Evolutionary conservation across 2,797 vertebrate species (phyloP), one percentile per base, ranked within the genome.

Genomic region (Choloepus didactylus): DNA sequence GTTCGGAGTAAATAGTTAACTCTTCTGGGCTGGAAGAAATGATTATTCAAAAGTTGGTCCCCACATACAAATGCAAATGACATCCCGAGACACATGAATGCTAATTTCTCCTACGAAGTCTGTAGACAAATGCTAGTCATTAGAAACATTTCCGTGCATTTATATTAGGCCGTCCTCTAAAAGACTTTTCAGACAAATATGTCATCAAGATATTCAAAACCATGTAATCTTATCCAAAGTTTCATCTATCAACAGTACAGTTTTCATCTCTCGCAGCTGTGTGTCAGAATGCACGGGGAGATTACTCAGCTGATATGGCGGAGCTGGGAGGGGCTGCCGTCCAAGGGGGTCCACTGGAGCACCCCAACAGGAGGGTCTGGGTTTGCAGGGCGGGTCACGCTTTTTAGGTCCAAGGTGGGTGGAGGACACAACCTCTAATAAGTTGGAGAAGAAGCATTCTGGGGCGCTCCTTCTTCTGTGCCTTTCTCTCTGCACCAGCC

Each of bases 131-230:
- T 98, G 98, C 98, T 98, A 98, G 98, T 99, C 98, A 99, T 99
- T 99, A 99, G 98, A 98, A 98, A 98, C 98, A 98, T 98, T 99
- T 99, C 98, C 98, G 98, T 96, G 98, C 98, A 98, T 98, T 98
- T 99, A 98, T 99, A 99, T 99, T 99, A 99, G 98, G 98, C 98
- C 98, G 98, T 98, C 98, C 98, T 99, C 98, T 98, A 98, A 99
- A 99, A 99, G 98, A 98, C 98, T 98, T 98, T 98, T 98, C 98
- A 98, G 98, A 99, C 98, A 99, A 99, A 98, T 98, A 98, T 99
- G 98, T 99, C 98, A 99, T 99, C 98, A 99, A 99, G 98, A 99
- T 98, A 98, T 98, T 98, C 98, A 98, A 98, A 99, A 99, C 98
- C 98, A 98, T 99, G 98, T 98, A 99, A 99, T 99, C 98, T 99